Percentiles rank a stretch among this genome's conserved stretches.
These are phyloP conservation scores for Protophormia terraenovae DNA, from an alignment of 2,888 invertebrate species.

Conservation along the genomic window DNA sequence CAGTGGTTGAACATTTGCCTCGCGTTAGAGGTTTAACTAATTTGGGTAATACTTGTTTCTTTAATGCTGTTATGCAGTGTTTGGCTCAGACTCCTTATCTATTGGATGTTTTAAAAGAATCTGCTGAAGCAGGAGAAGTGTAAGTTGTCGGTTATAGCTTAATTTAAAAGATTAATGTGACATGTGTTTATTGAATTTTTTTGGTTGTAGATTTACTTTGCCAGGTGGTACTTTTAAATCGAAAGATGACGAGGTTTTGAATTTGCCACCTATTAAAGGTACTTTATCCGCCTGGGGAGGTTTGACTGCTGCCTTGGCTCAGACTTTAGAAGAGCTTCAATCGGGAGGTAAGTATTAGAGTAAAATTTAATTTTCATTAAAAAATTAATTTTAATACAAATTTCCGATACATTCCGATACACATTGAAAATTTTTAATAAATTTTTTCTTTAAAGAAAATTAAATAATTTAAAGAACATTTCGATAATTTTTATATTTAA, in stretches of 20 bases:
- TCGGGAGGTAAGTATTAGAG: constrained; percentile 80
- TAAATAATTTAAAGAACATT: too few relatives aligned
- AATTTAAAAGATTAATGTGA: not conserved
- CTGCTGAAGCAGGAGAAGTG: constrained; percentile 86
- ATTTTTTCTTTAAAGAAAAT: too few relatives aligned
- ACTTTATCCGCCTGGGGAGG: constrained; percentile 86
- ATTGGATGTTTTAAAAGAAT: constrained; percentile 86
- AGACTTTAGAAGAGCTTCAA: constrained; percentile 87
- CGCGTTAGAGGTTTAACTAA: constrained; percentile 91
- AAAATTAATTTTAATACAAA: too few relatives aligned
- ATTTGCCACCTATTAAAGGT: constrained; percentile 85
- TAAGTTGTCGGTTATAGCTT: constrained; percentile 70
- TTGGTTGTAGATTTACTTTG: constrained; percentile 83
- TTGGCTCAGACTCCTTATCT: constrained; percentile 92
- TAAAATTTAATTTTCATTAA: too few relatives aligned
- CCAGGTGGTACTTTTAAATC: constrained; percentile 87
- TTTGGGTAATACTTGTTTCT: constrained; percentile 98
- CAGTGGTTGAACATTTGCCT: constrained; percentile 78
- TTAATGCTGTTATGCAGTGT: constrained; percentile 97
- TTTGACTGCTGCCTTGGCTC: constrained; percentile 86
- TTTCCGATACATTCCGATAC: too few relatives aligned
- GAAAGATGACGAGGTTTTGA: constrained; percentile 82
- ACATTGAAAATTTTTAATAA: too few relatives aligned
- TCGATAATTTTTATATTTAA: too few relatives aligned
- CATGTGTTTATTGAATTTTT: not conserved